phyloP scores from a whole-genome alignment of 2,797 vertebrate species.

The Siniperca undulata region DNA sequence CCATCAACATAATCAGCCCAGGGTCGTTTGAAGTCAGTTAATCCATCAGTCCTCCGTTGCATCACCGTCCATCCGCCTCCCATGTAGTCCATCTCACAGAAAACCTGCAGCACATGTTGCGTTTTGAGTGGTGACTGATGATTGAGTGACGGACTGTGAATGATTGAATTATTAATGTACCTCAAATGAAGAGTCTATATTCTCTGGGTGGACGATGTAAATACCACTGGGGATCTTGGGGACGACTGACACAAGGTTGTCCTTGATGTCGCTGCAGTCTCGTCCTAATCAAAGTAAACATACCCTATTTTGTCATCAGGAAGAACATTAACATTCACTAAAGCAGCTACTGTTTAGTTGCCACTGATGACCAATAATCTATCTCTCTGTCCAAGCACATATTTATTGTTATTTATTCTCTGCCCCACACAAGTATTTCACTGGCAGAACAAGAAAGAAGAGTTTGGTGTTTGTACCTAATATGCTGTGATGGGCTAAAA shows the following conservation, averaged over 20 bases:
- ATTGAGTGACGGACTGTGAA: not conserved
- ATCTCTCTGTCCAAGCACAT: not conserved
- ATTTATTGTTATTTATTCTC: not conserved
- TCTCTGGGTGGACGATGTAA: constrained; percentile 93
- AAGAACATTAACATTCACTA: not conserved
- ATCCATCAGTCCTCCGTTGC: constrained; percentile 90
- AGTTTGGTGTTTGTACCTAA: not conserved
- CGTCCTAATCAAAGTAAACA: constrained; percentile 81
- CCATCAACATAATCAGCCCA: constrained; percentile 92
- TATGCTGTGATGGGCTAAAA: not conserved
- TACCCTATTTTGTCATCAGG: not conserved
- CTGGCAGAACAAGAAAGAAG: not conserved
- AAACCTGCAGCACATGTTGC: constrained; percentile 85
- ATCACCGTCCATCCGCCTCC: constrained; percentile 94
- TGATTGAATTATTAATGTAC: constrained; percentile 65
- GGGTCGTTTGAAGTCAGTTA: constrained; percentile 89
- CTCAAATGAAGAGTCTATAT: constrained; percentile 92
- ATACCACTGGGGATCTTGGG: constrained; percentile 95
- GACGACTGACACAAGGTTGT: constrained; percentile 87
- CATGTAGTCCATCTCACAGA: constrained; percentile 97
- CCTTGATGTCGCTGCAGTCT: constrained; percentile 94
- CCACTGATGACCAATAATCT: not conserved
- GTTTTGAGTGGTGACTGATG: not conserved
- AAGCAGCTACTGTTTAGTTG: not conserved
- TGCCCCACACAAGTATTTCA: not conserved